Base-by-base conservation (phyloP, 2,113 vertebrate species). In the Lanius ludovicianus region DNA sequence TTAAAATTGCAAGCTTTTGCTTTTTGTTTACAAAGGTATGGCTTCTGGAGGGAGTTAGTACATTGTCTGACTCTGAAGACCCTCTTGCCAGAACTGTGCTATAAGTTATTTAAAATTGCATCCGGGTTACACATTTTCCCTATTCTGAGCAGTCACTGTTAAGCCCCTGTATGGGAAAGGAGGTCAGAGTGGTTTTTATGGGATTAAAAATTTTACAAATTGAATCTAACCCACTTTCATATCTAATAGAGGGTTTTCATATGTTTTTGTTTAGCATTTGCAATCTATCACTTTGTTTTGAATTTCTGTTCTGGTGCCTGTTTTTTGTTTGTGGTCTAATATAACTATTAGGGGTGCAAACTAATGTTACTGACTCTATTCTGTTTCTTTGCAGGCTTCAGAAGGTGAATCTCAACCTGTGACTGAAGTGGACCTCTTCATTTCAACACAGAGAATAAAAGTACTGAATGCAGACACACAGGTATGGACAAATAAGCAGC, bases 371-470 rank as follows among this genome's bases (percentile, higher is more conserved):
- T 47, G 44, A 19, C 25, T 76, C 90, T 93, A n/a, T n/a, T n/a
- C n/a, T n/a, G n/a, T n/a, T n/a, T n/a, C n/a, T n/a, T 94, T 96
- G 80, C 79, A 99, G 99, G 98, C 98, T 65, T 97, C 98, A 56
- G 99, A 99, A 96, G 98, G 98, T 2, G 99, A 98, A 84, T 97
- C 98, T 87, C 99, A 99, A 96, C 98, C 99, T 19, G 98, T 99
- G 98, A 99, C 98, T 1, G 99, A 99, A 93, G 99, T 99, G 93
- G 99, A 99, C 85, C 98, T 99, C 95, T 99, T 99, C 97, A 99
- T 99, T 93, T 99, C 99, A 52, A 99, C 99, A 13, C 99, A 99
- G 97, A 99, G 99, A 97, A 99, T 99, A 94, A 99, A 99, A 99
- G 98, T 99, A 17, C 96, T 99, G 89, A 99, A 99, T 50, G 98